phyloP scores from a whole-genome alignment of 2,888 invertebrate genomes.

The Deladenus siricidicola region DNA sequence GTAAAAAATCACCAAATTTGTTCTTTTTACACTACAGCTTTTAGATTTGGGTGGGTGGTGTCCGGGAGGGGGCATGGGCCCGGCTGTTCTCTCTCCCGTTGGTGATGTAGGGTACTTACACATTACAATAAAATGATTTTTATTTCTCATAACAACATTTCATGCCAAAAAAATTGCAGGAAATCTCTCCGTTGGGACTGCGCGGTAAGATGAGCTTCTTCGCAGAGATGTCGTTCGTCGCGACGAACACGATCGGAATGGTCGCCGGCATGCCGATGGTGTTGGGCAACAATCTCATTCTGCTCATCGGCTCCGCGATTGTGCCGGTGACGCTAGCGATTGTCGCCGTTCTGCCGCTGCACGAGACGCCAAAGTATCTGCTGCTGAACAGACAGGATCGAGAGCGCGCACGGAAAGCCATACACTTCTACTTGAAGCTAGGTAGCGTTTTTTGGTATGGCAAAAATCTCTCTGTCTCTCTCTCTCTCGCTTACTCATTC shows the following conservation, averaged over 20 bases:
- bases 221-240: constrained; percentile 46
- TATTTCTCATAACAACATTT: not conserved
- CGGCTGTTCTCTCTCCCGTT: no score
- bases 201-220: constrained; percentile 45
- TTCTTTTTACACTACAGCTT: no score
- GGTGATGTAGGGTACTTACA: no score
- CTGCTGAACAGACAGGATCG: constrained; percentile 33
- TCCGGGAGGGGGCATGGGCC: no score
- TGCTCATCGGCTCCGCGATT: constrained; percentile 37
- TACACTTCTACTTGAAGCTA: constrained; percentile 38
- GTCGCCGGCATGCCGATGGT: constrained; percentile 40
- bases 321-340: constrained; percentile 36
- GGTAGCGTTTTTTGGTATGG: constrained; percentile 22
- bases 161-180: no score
- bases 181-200: constrained; percentile 38
- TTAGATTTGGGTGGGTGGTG: no score
- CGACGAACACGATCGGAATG: constrained; percentile 43
- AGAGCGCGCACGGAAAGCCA: constrained; percentile 28
- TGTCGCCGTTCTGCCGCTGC: constrained; percentile 32
- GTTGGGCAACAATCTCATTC: constrained; percentile 32
- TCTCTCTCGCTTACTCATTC: not conserved
- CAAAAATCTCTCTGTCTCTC: no score
- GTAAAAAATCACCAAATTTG: no score
- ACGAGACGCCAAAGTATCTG: constrained; percentile 47
- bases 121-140: no score